Conservation (phyloP, 1,140 invertebrate genomes). For the Leptestheria dahalacensis region DNA sequence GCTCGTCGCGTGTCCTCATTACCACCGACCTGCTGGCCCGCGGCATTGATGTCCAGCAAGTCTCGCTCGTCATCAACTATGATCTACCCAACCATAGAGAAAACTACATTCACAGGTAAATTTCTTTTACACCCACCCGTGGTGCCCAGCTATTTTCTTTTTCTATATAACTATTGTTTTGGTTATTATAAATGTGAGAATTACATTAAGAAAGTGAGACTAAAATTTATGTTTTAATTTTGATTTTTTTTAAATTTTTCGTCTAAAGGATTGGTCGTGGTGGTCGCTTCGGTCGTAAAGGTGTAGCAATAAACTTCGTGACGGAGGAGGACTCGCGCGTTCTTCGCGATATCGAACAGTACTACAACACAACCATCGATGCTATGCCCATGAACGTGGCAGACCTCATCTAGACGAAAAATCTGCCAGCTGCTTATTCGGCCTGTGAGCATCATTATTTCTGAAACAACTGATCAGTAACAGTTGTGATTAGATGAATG, state of each 20-base stretch:
- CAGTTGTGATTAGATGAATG: no score
- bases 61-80: conserved; percentile 97
- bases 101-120: conserved; percentile 83
- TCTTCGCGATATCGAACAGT: conserved; percentile 97
- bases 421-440: neutral
- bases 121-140: no score
- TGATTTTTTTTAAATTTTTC: neutral
- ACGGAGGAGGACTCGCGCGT: conserved; percentile 99
- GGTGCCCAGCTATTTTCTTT: neutral
- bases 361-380: conserved; percentile 99
- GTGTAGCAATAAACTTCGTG: conserved; percentile 99
- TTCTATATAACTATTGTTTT: neutral
- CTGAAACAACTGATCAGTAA: no score
- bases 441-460: neutral
- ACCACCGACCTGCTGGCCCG: conserved; percentile 99
- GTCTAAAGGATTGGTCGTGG: conserved; percentile 73
- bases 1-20: conserved; percentile 82
- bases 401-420: neutral
- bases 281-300: conserved; percentile 92
- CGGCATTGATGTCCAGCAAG: conserved; percentile 98
- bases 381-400: conserved; percentile 98
- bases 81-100: conserved; percentile 99
- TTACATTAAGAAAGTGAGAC: neutral
- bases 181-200: neutral
- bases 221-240: neutral